These are phyloP conservation scores for Drosophila ficusphila DNA, from an alignment of 1,140 invertebrate species.

Conservation along the genomic window DNA sequence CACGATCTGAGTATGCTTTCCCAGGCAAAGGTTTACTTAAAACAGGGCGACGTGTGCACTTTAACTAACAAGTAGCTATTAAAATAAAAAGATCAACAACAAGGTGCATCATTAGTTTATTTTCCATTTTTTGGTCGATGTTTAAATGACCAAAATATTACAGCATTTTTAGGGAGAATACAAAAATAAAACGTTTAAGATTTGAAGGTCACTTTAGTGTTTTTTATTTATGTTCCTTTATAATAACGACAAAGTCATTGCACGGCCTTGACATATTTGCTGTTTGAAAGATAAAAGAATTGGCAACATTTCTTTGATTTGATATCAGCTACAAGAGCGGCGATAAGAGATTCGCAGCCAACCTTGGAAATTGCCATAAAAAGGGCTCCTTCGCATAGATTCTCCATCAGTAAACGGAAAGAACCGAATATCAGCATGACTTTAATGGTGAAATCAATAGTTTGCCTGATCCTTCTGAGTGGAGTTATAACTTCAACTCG, in stretches of 20 bases:
- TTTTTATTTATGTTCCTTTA: background rate
- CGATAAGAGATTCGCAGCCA: conserved; percentile 29
- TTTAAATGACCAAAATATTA: too few species aligned
- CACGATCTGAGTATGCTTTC: conserved; percentile 39
- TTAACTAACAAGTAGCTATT: background rate
- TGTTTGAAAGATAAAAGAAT: conserved; percentile 32
- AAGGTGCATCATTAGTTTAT: too few species aligned
- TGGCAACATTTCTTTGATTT: conserved; percentile 6
- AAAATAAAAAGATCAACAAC: too few species aligned
- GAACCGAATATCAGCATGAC: conserved; percentile 23
- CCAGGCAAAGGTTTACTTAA: conserved; percentile 23
- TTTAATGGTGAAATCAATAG: background rate
- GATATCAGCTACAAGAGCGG: conserved; percentile 38
- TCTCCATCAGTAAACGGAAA: conserved; percentile 4
- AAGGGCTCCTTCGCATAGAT: conserved; percentile 4
- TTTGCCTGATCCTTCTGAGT: conserved; percentile 38
- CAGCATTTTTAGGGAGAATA: too few species aligned
- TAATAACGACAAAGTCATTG: conserved; percentile 11
- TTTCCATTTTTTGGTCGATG: too few species aligned
- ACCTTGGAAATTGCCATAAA: conserved; percentile 58
- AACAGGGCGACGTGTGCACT: too few species aligned
- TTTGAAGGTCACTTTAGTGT: too few species aligned
- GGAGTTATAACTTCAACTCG: background rate
- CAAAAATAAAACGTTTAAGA: too few species aligned
- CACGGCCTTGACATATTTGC: conserved; percentile 58